Evolutionary conservation across 2,113 vertebrate genomes (phyloP), one percentile per base, ranked within the genome.

Genomic region (Pongo abelii): DNA sequence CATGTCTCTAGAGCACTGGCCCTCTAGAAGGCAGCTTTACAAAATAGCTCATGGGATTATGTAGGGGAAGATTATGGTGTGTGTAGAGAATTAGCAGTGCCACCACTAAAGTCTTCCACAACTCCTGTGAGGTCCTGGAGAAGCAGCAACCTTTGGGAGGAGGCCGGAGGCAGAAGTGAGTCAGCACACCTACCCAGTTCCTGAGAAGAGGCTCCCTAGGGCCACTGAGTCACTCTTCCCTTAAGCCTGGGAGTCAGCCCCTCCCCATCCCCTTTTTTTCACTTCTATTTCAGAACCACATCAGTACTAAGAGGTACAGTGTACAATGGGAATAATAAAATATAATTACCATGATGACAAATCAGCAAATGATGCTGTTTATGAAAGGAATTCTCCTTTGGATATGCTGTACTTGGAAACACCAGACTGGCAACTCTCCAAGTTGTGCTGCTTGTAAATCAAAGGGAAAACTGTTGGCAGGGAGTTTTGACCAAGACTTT

Each of bases 161-260:
- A 83, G 59, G 57, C 72, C 46, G 2, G 23, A 25, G 57, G 81
- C 69, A 18, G 6, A 9, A 14, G 61, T 84, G 91, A 97, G 79
- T 94, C 94, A 93, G 77, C 77, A 84, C 40, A 95, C 40, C 96
- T 92, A 35, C 93, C 57, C 61, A 4, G 48, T 69, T 78, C 57
- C 64, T 2, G 11, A 87, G 40, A 43, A 35, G 13, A 93, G 59
- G 22, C 43, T 67, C 55, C 75, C 18, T 4, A 18, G 6, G n/a
- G 77, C n/a, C 78, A 13, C 93, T 96, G 96, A 95, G 84, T 87
- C 96, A 93, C 78, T 81, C 57, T 84, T 55, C 69, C 48, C n/a
- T 59, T 74, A 46, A 95, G 20, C 23, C 38, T 64, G 13, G 50
- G 55, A 67, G 48, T 14, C 55, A 46, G 70, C 32, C 27, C 61